Conservation (phyloP, 2,888 invertebrate genomes). For the Microctonus hyperodae region DNA sequence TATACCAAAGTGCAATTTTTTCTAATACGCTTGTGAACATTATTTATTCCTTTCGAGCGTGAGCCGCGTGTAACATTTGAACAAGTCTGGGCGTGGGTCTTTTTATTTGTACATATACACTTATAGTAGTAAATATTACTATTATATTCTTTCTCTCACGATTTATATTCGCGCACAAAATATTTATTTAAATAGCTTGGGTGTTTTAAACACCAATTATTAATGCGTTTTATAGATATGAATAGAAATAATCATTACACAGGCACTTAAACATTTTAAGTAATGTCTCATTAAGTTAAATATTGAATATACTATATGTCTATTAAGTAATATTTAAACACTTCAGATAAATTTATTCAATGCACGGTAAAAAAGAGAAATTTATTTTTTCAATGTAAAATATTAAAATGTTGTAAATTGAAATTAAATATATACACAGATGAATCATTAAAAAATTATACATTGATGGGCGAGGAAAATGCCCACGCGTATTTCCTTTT, state of each 20-base stretch:
- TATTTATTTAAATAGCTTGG: neutral
- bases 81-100: constrained; percentile 50
- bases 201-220: neutral
- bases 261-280: too few species aligned
- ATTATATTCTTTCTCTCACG: constrained; percentile 4
- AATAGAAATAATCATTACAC: too few species aligned
- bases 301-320: too few species aligned
- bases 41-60: constrained; percentile 49
- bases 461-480: neutral
- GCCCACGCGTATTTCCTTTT: constrained; percentile 39
- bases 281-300: too few species aligned
- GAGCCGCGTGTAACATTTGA: constrained; percentile 60
- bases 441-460: neutral
- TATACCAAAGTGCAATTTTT: constrained; percentile 43
- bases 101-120: constrained; percentile 36
- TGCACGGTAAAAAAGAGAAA: constrained; percentile 1
- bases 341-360: too few species aligned
- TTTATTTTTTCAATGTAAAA: neutral
- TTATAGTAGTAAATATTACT: neutral
- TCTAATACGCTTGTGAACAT: constrained; percentile 33
- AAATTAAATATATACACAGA: neutral
- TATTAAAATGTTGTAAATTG: neutral
- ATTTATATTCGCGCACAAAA: neutral
- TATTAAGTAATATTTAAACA: too few species aligned
- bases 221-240: neutral